Base-by-base conservation (phyloP, 1,140 invertebrate genomes). In the Drosophila gunungcola region DNA sequence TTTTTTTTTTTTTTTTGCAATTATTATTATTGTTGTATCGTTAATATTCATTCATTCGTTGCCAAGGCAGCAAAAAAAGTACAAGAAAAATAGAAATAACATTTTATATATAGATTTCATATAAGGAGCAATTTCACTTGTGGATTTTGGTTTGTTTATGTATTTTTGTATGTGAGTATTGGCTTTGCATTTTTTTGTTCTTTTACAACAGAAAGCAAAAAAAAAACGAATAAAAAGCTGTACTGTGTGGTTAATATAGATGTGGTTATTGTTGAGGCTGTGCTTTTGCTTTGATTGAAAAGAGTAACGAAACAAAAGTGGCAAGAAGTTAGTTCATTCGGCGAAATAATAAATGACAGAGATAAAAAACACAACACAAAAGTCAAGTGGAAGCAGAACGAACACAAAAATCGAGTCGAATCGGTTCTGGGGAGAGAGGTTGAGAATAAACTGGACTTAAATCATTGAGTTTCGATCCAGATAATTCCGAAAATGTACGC, bases 51-150 rank as follows among this genome's bases (percentile, higher is more conserved):
- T 89, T 88, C 73, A 88, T 80, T 70, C 82, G 84, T 89, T 88
- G 84, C 84, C 84, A 89, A 88, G 84, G 84, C 84, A 89, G 84
- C 84, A 88, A 88, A 90, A 89, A 89, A 80, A 74, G 64, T 80
- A 89, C 85, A 89, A 84, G 84, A 89, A 89, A 89, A 84, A 84
- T 90, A 89, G 84, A 90, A 78, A 86, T 72, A 88, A 80, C 57
- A 65, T 72, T 88, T 86, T 85, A 67, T 73, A 68, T 82, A 82
- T 83, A 54, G 32, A 76, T 57, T 78, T 76, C 64, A 65, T 67
- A 77, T 52, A 82, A 57, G 55, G 51, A 68, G 67, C 78, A 67
- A 72, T 48, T 55, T 49, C 54, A 63, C 79, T 62, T 45, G 41
- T 46, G 41, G 67, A 70, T 79, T 62, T 54, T 58, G 39, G 83